Evolutionary conservation across 2,888 invertebrate genomes (phyloP), one percentile per base, ranked within the genome.

Genomic region (Flexamia atlantica): DNA sequence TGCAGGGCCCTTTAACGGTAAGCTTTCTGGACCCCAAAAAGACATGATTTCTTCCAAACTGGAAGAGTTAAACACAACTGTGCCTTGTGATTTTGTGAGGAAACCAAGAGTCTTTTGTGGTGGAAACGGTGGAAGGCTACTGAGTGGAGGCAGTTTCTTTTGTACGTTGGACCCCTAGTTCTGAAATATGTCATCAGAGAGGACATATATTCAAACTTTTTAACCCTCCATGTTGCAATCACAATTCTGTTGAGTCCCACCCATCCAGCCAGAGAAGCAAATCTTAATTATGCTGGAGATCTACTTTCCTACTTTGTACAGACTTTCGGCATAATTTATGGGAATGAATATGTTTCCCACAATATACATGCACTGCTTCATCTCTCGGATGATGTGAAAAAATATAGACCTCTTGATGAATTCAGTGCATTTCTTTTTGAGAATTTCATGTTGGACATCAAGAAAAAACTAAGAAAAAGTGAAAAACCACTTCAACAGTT

Each of bases 91-190:
- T 82, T 89, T 89, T 86, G 84, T 84, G 7, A 81, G 88, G 42
- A 88, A 87, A 84, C 88, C 87, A 4, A 85, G 89, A 72, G 87
- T 9, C 76, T 89, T 7, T 74, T 17, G 82, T 87, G 88, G 50
- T 68, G 87, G 17, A 87, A 87, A 9, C 85, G 86, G 20, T 89
- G 88, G 87, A 89, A 89, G 80, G 89, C 88, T 20, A 88, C 88
- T 9, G 88, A 89, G 85, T 88, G 87, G 57, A 70, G 88, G 25
- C 86, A 87, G 57, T 87, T 89, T 85, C 60, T 89, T 14, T 76
- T 88, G 25, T 88, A 88, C 81, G 85, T 86, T 46, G 88, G 88
- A 17, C 88, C 87, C 23, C 81, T 89, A 0, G 86, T 87, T 76
- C 81, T 88, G 7, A 86, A 85, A 85, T 88, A n/a, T n/a, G n/a